phyloP scores from a whole-genome alignment of 2,113 vertebrate species.

The Lates calcarifer region DNA sequence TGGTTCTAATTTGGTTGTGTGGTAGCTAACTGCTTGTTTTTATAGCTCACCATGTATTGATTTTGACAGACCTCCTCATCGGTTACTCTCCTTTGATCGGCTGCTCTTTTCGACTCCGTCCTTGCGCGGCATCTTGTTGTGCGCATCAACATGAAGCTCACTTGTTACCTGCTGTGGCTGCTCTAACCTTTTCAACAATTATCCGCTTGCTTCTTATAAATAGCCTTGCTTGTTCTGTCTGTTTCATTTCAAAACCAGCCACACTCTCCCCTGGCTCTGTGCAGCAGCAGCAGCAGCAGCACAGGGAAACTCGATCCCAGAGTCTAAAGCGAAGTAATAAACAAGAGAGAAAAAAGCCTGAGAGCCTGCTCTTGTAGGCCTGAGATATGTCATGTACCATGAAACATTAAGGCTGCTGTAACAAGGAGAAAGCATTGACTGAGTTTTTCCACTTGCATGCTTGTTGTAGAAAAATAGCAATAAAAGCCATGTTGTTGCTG shows the following conservation, averaged over 20 bases:
- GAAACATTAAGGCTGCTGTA: slow-evolving; percentile 49
- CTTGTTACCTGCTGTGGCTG: slow-evolving; percentile 67
- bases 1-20: neutral
- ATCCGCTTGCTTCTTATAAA: slow-evolving; percentile 72
- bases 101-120: slow-evolving; percentile 11
- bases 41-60: slow-evolving; percentile 11
- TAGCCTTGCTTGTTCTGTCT: slow-evolving; percentile 69
- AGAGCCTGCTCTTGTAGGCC: slow-evolving; percentile 46
- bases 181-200: slow-evolving; percentile 79
- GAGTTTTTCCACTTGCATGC: slow-evolving; percentile 33
- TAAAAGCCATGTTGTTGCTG: slow-evolving; percentile 52
- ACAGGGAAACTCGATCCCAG: slow-evolving; percentile 68
- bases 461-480: slow-evolving; percentile 17
- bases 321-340: slow-evolving; percentile 72
- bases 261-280: slow-evolving; percentile 43
- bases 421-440: slow-evolving; percentile 29
- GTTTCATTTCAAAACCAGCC: slow-evolving; percentile 75
- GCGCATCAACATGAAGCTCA: slow-evolving; percentile 41
- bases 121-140: slow-evolving; percentile 42
- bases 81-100: slow-evolving; percentile 8
- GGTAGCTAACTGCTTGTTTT: neutral
- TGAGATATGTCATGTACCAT: slow-evolving; percentile 56
- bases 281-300: slow-evolving; percentile 36
- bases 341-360: slow-evolving; percentile 61
- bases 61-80: slow-evolving; percentile 23